phyloP scores from a whole-genome alignment of 2,888 invertebrate genomes.

The Nomada fabriciana region DNA sequence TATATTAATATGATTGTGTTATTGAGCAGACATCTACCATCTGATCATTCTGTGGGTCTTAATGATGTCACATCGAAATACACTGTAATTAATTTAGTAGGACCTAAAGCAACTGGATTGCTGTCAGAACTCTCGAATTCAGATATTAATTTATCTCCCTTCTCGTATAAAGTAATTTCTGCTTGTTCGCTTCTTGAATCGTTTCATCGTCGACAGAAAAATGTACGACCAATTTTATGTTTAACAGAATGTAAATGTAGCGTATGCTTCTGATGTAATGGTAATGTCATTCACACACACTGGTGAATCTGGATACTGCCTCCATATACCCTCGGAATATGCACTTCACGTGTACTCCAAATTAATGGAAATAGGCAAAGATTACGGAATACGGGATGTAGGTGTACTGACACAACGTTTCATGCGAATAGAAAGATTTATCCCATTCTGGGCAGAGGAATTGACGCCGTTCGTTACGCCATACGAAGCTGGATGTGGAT shows the following conservation, averaged over 20 bases:
- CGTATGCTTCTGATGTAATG: conserved; percentile 89
- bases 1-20: conserved; percentile 8
- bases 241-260: conserved; percentile 87
- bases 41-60: conserved; percentile 87
- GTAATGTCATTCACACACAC: conserved; percentile 90
- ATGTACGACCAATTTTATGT: not conserved
- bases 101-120: conserved; percentile 88
- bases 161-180: conserved; percentile 87
- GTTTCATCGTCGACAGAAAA: not conserved
- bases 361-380: conserved; percentile 88
- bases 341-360: conserved; percentile 90
- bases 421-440: conserved; percentile 89
- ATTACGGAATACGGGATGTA: conserved; percentile 89
- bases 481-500: conserved; percentile 88
- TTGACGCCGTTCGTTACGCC: conserved; percentile 87
- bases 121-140: conserved; percentile 88
- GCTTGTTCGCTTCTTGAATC: conserved; percentile 9
- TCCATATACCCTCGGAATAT: conserved; percentile 90
- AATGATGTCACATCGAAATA: conserved; percentile 91
- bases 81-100: conserved; percentile 89
- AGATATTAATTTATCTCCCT: conserved; percentile 87
- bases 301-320: conserved; percentile 89
- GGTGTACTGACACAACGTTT: conserved; percentile 89
- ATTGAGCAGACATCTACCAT: conserved; percentile 86
- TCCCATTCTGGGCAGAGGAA: conserved; percentile 91